Conservation (phyloP, 1,140 invertebrate genomes). For the Temnothorax nylanderi region DNA sequence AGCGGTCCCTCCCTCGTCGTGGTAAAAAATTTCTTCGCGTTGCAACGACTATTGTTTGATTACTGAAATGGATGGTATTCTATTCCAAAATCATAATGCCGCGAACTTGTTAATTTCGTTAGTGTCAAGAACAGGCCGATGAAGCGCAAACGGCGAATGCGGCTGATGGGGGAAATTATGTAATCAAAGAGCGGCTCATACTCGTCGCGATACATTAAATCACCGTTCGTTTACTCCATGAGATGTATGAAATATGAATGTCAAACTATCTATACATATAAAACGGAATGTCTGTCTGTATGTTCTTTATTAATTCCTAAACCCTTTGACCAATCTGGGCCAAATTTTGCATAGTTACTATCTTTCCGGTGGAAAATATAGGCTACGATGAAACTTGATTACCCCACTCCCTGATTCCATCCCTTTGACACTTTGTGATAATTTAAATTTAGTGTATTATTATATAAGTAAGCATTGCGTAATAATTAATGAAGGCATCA, state of each 20-base stretch:
- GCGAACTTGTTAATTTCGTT: constrained; percentile 15
- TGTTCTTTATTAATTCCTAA: no score
- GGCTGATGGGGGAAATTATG: constrained; percentile 32
- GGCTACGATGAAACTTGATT: no score
- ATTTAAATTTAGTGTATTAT: no score
- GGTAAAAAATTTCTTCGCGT: not conserved
- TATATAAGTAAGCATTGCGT: no score
- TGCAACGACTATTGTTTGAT: constrained; percentile 10
- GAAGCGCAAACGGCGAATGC: constrained; percentile 39
- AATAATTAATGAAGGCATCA: no score
- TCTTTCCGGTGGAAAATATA: no score
- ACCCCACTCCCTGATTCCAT: no score
- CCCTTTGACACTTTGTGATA: no score
- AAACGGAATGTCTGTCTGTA: no score
- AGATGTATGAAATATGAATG: not conserved
- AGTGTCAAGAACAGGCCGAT: constrained; percentile 12
- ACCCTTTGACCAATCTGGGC: no score
- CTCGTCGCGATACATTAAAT: constrained; percentile 6
- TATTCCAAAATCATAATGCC: constrained; percentile 3
- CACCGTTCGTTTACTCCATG: not conserved
- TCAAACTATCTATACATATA: no score
- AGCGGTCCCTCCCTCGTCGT: not conserved
- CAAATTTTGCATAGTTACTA: no score
- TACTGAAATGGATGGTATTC: constrained; percentile 1
- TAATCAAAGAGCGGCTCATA: constrained; percentile 54